Evolutionary conservation across 2,888 invertebrate genomes (phyloP), one percentile per base, ranked within the genome.

Genomic region (Baronia brevicornis): DNA sequence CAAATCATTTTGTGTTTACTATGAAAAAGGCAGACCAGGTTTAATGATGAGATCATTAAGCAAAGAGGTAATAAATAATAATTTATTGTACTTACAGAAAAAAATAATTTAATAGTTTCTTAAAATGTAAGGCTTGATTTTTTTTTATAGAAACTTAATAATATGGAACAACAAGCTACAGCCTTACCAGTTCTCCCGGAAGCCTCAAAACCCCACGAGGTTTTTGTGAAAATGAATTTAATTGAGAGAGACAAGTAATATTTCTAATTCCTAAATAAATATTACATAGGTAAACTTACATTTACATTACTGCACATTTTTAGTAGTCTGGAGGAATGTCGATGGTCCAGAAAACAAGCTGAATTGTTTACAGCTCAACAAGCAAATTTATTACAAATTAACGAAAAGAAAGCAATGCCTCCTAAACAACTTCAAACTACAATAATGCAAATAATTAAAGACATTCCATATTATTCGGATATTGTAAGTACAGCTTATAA

Each of bases 351-450:
- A 40, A 90, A 93, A 51, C 96, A 96, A 74, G 95, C 96, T 0
- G 96, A 96, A 67, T 79, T 94, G 27, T 94, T 96, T 57, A 91
- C 96, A 33, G 91, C 94, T 1, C 93, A 94, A 52, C 96, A 96
- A 73, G 93, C 93, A 5, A 90, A 91, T 44, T 78, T 95, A 30
- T 65, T 97, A 31, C 91, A 92, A 61, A 92, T 90, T 23, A 93
- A 95, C 67, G 94, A 95, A 59, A 87, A 88, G 28, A 90, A 90
- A 54, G 95, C 96, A 0, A 66, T 95, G 45, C 77, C 90, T 2
- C 93, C 96, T 0, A 86, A 87, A 38, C 89, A 92, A 49, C 72
- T 97, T 38, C 94, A 96, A 60, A 88, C 87, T 52, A 88, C 88
- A 40, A 89, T 95, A 14, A 85, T 86, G 43, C 88, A 90, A 56